Base-by-base conservation (phyloP, 2,888 invertebrate genomes). In the Aporophyla nigra region DNA sequence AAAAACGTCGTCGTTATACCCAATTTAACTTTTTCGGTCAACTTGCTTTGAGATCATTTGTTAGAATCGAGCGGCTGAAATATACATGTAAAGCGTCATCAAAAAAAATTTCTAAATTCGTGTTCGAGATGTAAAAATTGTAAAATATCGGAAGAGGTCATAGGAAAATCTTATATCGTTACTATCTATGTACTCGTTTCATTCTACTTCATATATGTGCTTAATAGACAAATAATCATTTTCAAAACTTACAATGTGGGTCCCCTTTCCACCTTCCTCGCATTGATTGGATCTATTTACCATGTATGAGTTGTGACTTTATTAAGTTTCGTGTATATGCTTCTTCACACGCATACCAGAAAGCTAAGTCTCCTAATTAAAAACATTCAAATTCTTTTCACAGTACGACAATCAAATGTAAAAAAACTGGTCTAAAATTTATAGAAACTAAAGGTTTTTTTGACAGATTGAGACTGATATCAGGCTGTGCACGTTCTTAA, bases 1-100 rank as follows among this genome's bases (percentile, higher is more conserved):
- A 70, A 72, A 84, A 84, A 81, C 62, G 73, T 73, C 70, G 56
- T 63, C 70, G 49, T 58, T 40, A 40, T 63, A 73, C 24, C 46
- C 40, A 61, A 6, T 24, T 10, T 6, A 33, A 65, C 33, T n/a
- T 33, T 40, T 40, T 40, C 33, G 27, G 3, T 27, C 27, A 54
- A n/a, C 53, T 54, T 56, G 10, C 46, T 46, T 53, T 65, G 24
- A 49, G 14, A 63, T 54, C 43, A 46, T 40, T 51, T 51, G 6
- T 46, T 62, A 27, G 9, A 27, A 76, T 24, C 14, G 69, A 70
- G 33, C n/a, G 65, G 43, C 68, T 65, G 46, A 54, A 65, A 58
- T 51, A 40, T 59, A n/a, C 21, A 54, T 33, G n/a, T n/a, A 24
- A 21, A 65, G 27, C 33, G 24, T 43, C 40, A 61, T 40, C 9